A percentile compares a stretch with the other conserved stretches of the same genome.
These are phyloP conservation scores for Spinibarbus caldwelli DNA, from an alignment of 2,797 vertebrate species.

Conservation along the genomic window DNA sequence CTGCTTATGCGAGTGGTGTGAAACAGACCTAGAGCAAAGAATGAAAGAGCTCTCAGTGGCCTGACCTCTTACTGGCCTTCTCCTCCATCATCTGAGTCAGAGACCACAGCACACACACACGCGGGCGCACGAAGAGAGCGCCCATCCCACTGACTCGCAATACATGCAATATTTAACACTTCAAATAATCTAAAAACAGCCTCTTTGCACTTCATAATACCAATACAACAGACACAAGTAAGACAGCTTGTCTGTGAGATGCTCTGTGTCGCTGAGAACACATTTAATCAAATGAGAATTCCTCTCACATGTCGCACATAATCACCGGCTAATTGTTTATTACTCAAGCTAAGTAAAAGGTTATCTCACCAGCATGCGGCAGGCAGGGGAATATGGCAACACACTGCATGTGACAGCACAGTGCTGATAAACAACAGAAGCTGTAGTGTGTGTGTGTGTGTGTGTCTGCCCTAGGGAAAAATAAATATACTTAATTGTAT, in stretches of 20 bases:
- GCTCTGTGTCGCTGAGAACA: neutral
- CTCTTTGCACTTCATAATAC: neutral
- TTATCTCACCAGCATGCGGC: constrained; percentile 34
- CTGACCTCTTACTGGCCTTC: constrained; percentile 16
- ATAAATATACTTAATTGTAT: no score
- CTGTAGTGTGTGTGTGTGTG: constrained; percentile 1
- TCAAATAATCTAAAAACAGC: neutral
- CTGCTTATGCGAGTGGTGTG: neutral
- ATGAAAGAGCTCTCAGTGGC: constrained; percentile 18
- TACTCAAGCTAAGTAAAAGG: constrained; percentile 51
- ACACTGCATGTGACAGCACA: constrained; percentile 40
- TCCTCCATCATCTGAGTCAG: constrained; percentile 27
- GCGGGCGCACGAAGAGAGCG: neutral
- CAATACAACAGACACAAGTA: neutral
- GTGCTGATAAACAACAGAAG: constrained; percentile 27
- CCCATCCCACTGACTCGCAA: neutral
- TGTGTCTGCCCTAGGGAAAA: no score
- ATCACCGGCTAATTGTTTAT: constrained; percentile 57
- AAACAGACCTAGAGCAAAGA: constrained; percentile 4
- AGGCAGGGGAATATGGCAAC: constrained; percentile 34
- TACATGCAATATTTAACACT: neutral
- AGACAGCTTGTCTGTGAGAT: neutral
- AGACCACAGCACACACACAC: neutral
- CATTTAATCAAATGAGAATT: constrained; percentile 45
- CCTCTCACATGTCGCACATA: constrained; percentile 51